These are phyloP conservation scores for Pagetopsis macropterus DNA, from an alignment of 2,797 vertebrate genomes.

Conservation along the genomic window DNA sequence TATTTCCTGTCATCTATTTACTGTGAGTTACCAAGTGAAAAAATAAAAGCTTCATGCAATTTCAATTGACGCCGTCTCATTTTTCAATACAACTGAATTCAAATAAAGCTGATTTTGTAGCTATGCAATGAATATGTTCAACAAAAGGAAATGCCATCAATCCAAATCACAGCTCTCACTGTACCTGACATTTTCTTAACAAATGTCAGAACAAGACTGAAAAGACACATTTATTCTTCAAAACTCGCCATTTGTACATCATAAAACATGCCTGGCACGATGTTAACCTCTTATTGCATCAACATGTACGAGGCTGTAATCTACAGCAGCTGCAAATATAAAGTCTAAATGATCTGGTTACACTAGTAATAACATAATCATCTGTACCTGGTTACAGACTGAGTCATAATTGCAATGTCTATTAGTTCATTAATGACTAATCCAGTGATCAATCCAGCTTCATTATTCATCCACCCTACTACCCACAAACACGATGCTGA, in stretches of 20 bases:
- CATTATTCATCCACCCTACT: conserved; percentile 29
- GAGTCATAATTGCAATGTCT: not conserved
- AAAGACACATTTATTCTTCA: not conserved
- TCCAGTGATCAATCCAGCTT: conserved; percentile 24
- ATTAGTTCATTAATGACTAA: conserved; percentile 1
- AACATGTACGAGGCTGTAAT: not conserved
- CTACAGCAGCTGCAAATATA: not conserved
- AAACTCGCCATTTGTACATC: not conserved
- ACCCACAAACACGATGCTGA: conserved; percentile 21
- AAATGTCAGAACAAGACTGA: not conserved
- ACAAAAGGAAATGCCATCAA: not conserved
- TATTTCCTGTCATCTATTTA: not conserved
- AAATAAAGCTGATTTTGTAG: not conserved
- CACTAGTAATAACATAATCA: not conserved
- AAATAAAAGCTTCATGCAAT: not conserved
- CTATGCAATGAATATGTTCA: not conserved
- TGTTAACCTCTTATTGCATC: not conserved
- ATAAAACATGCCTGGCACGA: not conserved
- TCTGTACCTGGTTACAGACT: conserved; percentile 14
- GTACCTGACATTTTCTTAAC: not conserved
- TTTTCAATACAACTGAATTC: not conserved
- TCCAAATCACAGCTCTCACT: not conserved
- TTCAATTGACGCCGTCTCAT: not conserved
- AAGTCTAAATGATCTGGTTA: conserved; percentile 1
- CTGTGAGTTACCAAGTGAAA: not conserved